Base-by-base conservation (phyloP, 2,797 vertebrate species). In the Siniperca undulata region DNA sequence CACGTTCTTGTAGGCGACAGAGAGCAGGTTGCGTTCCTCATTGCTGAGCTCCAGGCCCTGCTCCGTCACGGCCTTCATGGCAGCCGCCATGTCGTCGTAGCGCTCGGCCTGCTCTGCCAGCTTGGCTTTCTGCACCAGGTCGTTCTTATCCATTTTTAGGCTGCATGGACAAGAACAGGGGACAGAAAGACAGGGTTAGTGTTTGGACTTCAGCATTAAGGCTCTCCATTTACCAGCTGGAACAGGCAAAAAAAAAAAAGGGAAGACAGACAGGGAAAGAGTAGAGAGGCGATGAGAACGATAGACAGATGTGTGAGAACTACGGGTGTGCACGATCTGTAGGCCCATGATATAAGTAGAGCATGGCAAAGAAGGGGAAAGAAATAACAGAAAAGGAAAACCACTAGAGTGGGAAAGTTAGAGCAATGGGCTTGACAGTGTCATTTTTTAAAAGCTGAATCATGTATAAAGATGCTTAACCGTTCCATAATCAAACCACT, bases 1-100 rank as follows among this genome's bases (percentile, higher is more conserved):
- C 89, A 99, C 98, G 0, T 99, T 99, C 96, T 99, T 99, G 94
- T 99, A 99, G 92, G 98, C 98, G 7, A 99, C 98, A 0, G 98
- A 99, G 17, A 99, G 97, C 62, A 99, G 97, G 92, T 99, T 99
- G 88, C 98, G 97, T 93, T 99, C 98, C 92, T 99, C 98, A 0
- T 98, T 99, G 91, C 97, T 98, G 75, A 99, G 96, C 88, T 98
- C 97, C 82, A 93, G 89, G 14, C 94, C 95, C 95, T 96, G 95
- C 95, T 98, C 97, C 52, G 98, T 99, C 94, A 99, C 97, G 38
- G 94, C 90, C 95, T 99, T 99, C 98, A 99, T 99, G 95, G 96
- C 96, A 85, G 95, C 95, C 88, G 98, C 97, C 98, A 99, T 99
- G 95, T 99, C 98, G 88, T 99, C 98, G 14, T 99, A 99, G 92